These are phyloP conservation scores for Argyresthia albistria DNA, from an alignment of 2,888 invertebrate species.

Conservation along the genomic window DNA sequence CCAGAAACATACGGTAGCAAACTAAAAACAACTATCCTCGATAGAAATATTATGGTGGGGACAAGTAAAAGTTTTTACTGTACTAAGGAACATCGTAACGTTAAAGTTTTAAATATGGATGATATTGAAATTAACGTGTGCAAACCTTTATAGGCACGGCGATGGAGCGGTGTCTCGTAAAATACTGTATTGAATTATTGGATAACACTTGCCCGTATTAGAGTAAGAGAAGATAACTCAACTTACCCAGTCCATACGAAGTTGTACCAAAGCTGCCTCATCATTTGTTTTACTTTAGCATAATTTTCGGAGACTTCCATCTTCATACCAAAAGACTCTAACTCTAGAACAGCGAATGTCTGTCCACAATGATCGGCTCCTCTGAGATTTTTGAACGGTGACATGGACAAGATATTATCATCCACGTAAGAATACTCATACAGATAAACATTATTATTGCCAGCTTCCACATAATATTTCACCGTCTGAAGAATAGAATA, in stretches of 20 bases:
- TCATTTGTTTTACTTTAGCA: constrained; percentile 16
- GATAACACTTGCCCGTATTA: no score
- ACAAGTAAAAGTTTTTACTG: no score
- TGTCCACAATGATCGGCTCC: neutral
- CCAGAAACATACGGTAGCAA: no score
- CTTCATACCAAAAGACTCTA: neutral
- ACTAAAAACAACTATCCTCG: no score
- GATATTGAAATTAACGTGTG: no score
- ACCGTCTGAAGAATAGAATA: neutral
- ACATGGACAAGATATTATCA: neutral
- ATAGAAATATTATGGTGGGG: no score
- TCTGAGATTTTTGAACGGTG: neutral
- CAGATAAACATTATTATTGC: neutral
- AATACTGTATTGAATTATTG: no score
- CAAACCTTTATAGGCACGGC: no score
- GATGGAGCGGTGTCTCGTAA: no score
- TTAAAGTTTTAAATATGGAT: no score
- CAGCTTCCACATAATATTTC: neutral
- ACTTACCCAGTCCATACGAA: constrained; percentile 30
- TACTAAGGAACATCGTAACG: no score
- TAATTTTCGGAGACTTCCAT: constrained; percentile 12
- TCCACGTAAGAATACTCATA: neutral
- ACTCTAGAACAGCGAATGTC: neutral
- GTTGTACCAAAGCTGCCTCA: constrained; percentile 31
- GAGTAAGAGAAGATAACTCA: neutral